Conservation (phyloP, 2,113 vertebrate species). For the Sardina pilchardus region DNA sequence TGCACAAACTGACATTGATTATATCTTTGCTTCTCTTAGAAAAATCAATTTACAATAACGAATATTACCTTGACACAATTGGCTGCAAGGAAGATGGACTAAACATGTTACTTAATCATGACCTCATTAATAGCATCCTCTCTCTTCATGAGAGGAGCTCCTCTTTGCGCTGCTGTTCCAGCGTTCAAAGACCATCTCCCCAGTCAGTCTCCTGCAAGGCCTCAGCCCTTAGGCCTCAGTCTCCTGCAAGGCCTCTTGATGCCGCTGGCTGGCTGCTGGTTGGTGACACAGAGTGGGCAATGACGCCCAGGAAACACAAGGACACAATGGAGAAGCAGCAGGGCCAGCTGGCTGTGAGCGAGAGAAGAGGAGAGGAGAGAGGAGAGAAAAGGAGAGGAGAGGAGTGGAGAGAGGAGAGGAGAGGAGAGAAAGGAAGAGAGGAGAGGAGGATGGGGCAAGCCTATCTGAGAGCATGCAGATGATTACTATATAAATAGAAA, state of each 20-base stretch:
- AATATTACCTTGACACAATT: neutral
- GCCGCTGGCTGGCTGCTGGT: neutral
- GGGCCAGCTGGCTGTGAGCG: slow-evolving; percentile 52
- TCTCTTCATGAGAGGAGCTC: neutral
- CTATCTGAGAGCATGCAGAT: slow-evolving; percentile 61
- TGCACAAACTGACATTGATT: neutral
- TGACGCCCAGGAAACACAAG: slow-evolving; percentile 37
- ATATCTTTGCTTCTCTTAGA: no score
- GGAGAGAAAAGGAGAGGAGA: slow-evolving; percentile 60
- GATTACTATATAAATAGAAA: slow-evolving; percentile 55
- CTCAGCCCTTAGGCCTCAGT: neutral
- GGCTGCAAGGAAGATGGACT: neutral
- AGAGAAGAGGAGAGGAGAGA: slow-evolving; percentile 52
- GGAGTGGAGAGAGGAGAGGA: slow-evolving; percentile 50
- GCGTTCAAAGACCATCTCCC: neutral
- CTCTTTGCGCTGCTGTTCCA: neutral
- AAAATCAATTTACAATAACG: neutral
- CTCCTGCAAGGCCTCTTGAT: neutral
- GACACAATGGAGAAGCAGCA: slow-evolving; percentile 34
- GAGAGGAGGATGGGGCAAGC: slow-evolving; percentile 54
- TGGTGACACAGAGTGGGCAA: neutral
- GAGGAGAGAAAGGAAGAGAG: no score
- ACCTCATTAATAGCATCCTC: neutral
- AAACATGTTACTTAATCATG: neutral
- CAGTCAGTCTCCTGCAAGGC: neutral